Base-by-base conservation (phyloP, 1,140 invertebrate genomes). In the Drosophila sechellia region DNA sequence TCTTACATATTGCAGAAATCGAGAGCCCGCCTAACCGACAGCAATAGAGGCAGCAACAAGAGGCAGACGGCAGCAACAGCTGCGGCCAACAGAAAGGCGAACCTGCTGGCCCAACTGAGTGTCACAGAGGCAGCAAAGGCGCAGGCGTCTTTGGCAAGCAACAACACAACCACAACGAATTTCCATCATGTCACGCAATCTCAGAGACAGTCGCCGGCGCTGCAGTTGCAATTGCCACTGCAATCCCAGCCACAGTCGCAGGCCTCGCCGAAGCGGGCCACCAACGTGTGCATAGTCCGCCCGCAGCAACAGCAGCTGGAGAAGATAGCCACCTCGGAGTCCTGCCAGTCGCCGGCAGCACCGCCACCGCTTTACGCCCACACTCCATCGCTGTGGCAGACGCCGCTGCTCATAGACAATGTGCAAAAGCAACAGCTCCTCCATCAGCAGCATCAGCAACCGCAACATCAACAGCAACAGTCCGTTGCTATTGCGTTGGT, bases 311-410 rank as follows among this genome's bases (percentile, higher is more conserved):
- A 90, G 53, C 74, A 81, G 31, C 86, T 58, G 54, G 78, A 85
- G 34, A 78, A 86, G 31, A 48, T 43, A 57, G 46, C 70, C 60
- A 15, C 68, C 60, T 52, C 65, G 37, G 72, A 83, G 60, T 35
- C 57, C 45, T 64, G 79, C 50, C 58, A 70, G 68, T 63, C 74
- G 54, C 59, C 70, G 35, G 45, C 69, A 43, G 77, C 79, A 22
- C 83, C 84, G 15, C 84, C 84, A 13, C 84, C 84, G 22, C 85
- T 85, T 10, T 89, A 90, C 39, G 71, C 80, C 54, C 84, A 89
- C 60, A 91, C 90, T 40, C 86, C 90, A 13, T 91, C 90, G 52
- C 58, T 91, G 68, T 91, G 90, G 90, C 90, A 91, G 68, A 91
- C 90, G 46, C 90, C 90, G 54, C 75, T 91, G 43, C 69, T 91